Evolutionary conservation across 2,888 invertebrate species (phyloP).

Genomic region (Drosophila atripex): DNA sequence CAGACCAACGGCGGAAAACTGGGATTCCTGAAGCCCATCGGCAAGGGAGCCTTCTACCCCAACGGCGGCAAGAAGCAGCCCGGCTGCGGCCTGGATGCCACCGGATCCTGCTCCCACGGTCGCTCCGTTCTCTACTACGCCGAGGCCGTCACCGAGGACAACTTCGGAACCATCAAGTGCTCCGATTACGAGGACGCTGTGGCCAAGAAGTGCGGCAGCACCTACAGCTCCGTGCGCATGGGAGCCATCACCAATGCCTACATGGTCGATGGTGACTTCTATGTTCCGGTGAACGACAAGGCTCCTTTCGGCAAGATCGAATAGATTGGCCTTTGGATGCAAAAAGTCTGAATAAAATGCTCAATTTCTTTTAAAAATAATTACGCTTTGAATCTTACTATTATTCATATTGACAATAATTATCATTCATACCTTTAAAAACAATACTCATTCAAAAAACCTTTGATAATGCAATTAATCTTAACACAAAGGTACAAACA

Average conservation of each 20-base stretch:
- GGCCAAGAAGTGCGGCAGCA: constrained; percentile 64
- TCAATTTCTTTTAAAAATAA: neutral
- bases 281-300: constrained; percentile 74
- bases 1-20: constrained; percentile 80
- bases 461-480: no score
- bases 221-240: constrained; percentile 70
- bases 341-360: constrained; percentile 22
- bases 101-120: constrained; percentile 83
- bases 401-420: neutral
- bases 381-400: neutral
- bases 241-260: constrained; percentile 70
- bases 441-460: no score
- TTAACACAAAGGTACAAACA: neutral
- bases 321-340: constrained; percentile 11
- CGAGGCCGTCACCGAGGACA: constrained; percentile 82
- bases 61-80: constrained; percentile 85
- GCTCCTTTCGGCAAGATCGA: constrained; percentile 76
- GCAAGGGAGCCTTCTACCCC: constrained; percentile 85
- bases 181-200: constrained; percentile 65
- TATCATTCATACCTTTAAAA: no score
- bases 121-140: constrained; percentile 83
- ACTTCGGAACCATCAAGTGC: constrained; percentile 79
- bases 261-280: constrained; percentile 79
- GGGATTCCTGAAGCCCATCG: constrained; percentile 82
- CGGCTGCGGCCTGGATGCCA: constrained; percentile 84